Percentiles rank a stretch among this genome's conserved stretches.
Evolutionary conservation across 2,888 invertebrate genomes (phyloP).

Genomic region (Mimumesa dahlbomi): DNA sequence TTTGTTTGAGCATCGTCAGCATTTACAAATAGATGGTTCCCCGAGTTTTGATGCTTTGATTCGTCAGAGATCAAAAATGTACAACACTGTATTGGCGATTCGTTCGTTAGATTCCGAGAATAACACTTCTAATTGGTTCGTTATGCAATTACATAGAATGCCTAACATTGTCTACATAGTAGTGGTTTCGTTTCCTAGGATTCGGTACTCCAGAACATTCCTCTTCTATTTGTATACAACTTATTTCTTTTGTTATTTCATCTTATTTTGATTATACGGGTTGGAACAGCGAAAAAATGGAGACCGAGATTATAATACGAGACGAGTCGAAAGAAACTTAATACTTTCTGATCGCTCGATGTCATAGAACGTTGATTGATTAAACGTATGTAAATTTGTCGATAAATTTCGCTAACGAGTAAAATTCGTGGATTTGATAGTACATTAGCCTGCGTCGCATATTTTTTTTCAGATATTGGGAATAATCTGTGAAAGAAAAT

Average conservation of each 20-base stretch:
- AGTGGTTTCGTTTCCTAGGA: not conserved
- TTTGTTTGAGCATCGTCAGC: constrained; percentile 38
- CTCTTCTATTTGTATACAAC: not conserved
- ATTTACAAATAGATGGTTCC: constrained; percentile 34
- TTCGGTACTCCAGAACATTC: too few relatives aligned
- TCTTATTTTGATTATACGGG: constrained; percentile 8
- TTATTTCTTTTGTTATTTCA: not conserved
- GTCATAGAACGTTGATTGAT: not conserved
- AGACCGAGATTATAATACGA: constrained; percentile 1
- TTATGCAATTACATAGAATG: constrained; percentile 7
- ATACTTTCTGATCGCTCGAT: not conserved
- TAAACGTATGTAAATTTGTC: not conserved
- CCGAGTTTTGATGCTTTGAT: constrained; percentile 37
- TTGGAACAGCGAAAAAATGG: not conserved
- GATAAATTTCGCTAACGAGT: not conserved
- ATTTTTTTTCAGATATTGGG: not conserved
- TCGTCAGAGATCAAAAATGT: constrained; percentile 39
- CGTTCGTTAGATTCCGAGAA: not conserved
- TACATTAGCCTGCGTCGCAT: not conserved
- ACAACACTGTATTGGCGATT: constrained; percentile 12
- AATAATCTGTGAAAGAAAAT: not conserved
- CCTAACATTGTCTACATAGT: constrained; percentile 13
- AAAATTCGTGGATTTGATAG: not conserved
- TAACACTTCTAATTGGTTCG: constrained; percentile 27
- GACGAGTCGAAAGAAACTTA: not conserved